Conservation (phyloP, 1,140 invertebrate species). For the Heliconius nattereri region DNA sequence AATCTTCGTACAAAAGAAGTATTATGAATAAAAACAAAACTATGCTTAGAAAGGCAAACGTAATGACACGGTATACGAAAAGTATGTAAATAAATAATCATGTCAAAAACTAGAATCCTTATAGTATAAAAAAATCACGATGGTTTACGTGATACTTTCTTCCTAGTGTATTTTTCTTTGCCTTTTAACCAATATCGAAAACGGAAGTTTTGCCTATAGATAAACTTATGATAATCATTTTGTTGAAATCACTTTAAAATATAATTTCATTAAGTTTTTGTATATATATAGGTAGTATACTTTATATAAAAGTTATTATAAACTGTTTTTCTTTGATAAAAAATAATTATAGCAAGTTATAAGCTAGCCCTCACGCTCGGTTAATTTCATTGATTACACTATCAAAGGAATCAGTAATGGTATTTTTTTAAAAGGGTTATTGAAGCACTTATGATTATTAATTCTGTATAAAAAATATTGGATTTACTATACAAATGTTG, state of each 20-base stretch:
- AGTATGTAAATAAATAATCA: not conserved
- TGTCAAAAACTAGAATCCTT: not conserved
- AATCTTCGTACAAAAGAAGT: not conserved
- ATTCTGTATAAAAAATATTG: not conserved
- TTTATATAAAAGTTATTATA: not conserved
- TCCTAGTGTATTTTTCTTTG: not conserved
- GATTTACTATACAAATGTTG: not conserved
- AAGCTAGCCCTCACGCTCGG: not conserved
- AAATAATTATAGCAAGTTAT: slow-evolving; percentile 2
- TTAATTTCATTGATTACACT: not conserved
- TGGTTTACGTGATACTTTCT: not conserved
- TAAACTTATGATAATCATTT: too few species aligned
- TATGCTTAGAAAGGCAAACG: not conserved
- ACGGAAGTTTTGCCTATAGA: too few species aligned
- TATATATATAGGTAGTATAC: not conserved
- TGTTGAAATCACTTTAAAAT: not conserved
- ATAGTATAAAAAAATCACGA: not conserved
- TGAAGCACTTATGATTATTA: slow-evolving; percentile 3
- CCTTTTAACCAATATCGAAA: not conserved
- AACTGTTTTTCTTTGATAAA: not conserved
- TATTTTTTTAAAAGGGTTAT: not conserved
- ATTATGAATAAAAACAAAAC: not conserved
- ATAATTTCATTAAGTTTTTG: too few species aligned
- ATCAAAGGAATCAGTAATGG: too few species aligned
- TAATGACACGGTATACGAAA: not conserved